Base-by-base conservation (phyloP, 2,797 vertebrate genomes). In the Coreius guichenoti region DNA sequence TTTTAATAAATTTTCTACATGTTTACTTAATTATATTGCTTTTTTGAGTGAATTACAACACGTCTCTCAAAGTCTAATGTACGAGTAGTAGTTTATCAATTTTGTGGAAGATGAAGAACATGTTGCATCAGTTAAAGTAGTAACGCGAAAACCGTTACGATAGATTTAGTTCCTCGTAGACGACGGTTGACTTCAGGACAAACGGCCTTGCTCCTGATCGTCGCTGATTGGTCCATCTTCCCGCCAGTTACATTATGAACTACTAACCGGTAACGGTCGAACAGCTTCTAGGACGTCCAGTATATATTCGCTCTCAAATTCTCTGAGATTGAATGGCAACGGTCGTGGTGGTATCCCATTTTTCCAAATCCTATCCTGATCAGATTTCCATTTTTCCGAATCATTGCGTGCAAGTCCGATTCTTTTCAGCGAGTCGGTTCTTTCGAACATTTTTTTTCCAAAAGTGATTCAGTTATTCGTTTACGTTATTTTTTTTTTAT, bases 41-140 rank as follows among this genome's bases (percentile, higher is more conserved):
- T 47, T 54, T 54, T 7, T 54, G 78, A 67, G 43, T 80, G 43
- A 69, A 68, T 8, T 31, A 9, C 43, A n/a, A 68, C 12, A 23
- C 26, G 14, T 16, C 7, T n/a, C 54, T 58, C 13, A 1, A 31
- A 73, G 54, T 58, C 51, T 29, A 54, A 82, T 72, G 49, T 39
- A 17, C n/a, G 84, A 54, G 72, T 87, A n/a, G n/a, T n/a, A 51
- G 87, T 86, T 89, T 89, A 89, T 87, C 1, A 16, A 14, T 43
- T 75, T 86, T 80, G 63, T 63, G 16, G 36, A 75, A 58, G 33
- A 5, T 26, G 13, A 29, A 29, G 58, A 29, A 56, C 21, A 56
- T 29, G 58, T 63, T 26, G 58, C 56, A 58, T 58, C 56, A n/a
- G 23, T 26, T 26, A 3, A 6, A 61, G n/a, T 61, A 63, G 61